Percentiles rank a stretch among this genome's conserved stretches.
Conservation (phyloP, 2,888 invertebrate genomes). For the Drosophila cyrtoloma region DNA sequence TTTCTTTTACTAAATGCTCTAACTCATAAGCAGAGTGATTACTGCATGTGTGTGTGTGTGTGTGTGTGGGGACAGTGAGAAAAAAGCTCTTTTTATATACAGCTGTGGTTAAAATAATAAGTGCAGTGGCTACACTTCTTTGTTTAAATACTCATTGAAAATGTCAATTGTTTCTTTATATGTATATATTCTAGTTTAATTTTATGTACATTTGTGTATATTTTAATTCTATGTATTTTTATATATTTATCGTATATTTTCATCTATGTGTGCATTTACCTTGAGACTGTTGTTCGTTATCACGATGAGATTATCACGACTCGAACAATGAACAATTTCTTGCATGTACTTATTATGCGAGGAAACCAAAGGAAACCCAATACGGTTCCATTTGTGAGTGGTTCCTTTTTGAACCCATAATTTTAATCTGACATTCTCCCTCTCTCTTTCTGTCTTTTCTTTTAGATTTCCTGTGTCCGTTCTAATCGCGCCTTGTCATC, state of each 20-base stretch:
- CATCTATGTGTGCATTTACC: not conserved
- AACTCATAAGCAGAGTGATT: not conserved
- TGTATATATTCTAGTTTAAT: not conserved
- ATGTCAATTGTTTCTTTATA: not conserved
- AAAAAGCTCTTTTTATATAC: not conserved
- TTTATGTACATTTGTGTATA: not conserved
- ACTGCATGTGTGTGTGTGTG: not conserved
- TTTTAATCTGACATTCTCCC: constrained; percentile 28
- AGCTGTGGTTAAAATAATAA: not conserved
- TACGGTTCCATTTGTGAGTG: constrained; percentile 10
- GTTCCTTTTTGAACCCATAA: constrained; percentile 7
- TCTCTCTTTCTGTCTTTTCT: constrained; percentile 26
- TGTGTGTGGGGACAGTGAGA: not conserved
- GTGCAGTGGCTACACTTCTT: no score
- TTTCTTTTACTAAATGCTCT: constrained; percentile 9
- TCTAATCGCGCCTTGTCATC: constrained; percentile 73
- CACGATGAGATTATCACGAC: constrained; percentile 1
- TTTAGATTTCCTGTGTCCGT: constrained; percentile 44
- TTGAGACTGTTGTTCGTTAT: not conserved
- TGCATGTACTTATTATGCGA: not conserved
- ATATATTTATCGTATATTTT: not conserved
- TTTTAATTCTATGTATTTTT: not conserved
- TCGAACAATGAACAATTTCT: not conserved
- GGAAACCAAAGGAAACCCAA: constrained; percentile 24
- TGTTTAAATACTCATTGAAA: not conserved